Evolutionary conservation across 2,888 invertebrate species (phyloP), one percentile per base, ranked within the genome.

Genomic region (Seira musarum): DNA sequence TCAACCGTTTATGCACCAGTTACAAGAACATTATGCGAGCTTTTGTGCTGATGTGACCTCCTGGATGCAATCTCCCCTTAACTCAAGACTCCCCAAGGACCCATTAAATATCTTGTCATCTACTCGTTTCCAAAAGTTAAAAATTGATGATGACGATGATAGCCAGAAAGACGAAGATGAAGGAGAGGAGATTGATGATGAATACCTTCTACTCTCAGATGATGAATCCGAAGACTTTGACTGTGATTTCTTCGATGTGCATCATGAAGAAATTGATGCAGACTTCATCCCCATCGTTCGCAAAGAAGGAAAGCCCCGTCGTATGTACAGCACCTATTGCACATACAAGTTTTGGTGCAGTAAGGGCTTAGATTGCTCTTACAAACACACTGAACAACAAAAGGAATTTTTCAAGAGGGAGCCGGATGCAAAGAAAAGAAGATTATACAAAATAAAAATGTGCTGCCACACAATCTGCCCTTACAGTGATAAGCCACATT

Each of bases 341-440:
- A 53, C 35, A 15, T 75, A 74, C 57, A 71, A 78, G 35, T 84
- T 84, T 64, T 71, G 82, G 64, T 84, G 84, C 57, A 17, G 49
- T 10, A 70, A 67, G 24, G 84, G 84, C 0, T 65, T 69, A 6
- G 49, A 74, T 10, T 84, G 84, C 49, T 15, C 64, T 3, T 81
- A 84, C 64, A 82, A 79, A 25, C 84, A 84, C 63, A 73, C 68
- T 6, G 76, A 72, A 6, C 17, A 76, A 22, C 76, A 84, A 35
- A 70, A 81, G 57, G 84, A 84, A 25, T 82, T 73, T 64, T 84
- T 84, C 49, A 81, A 80, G 61, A 61, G 76, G 17, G 65, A 81
- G 15, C 72, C 68, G 13, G 65, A 81, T 46, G 30, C 61, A 15
- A 65, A 72, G 66, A 46, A 71, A 46, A 30, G 82, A 25, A 66